Percentiles rank a stretch among this genome's conserved stretches.
Conservation (phyloP, 2,888 invertebrate genomes). For the Brachyopa scutellaris region DNA sequence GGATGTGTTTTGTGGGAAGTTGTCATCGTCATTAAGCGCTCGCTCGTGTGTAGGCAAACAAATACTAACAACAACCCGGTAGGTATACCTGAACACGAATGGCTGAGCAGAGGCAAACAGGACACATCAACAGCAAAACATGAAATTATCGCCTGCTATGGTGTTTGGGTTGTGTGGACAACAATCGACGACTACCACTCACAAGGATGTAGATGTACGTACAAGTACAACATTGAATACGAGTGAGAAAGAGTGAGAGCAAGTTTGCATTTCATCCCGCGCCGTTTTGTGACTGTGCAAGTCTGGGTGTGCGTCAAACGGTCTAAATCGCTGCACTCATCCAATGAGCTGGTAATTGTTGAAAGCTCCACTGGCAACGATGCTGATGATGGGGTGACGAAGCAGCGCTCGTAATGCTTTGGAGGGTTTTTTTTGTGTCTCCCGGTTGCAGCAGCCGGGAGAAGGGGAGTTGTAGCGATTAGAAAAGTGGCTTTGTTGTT, state of each 20-base stretch:
- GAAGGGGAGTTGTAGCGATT: conserved; percentile 48
- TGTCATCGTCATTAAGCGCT: conserved; percentile 67
- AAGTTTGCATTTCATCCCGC: conserved; percentile 19
- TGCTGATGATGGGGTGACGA: conserved; percentile 29
- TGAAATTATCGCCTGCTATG: conserved; percentile 64
- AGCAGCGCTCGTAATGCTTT: too few relatives aligned
- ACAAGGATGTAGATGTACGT: conserved; percentile 39
- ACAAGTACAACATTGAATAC: conserved; percentile 36
- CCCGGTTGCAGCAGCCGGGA: background rate
- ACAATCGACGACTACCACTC: background rate
- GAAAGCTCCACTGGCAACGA: conserved; percentile 38
- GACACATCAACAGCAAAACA: conserved; percentile 63
- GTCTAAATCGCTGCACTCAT: conserved; percentile 69
- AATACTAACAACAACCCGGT: conserved; percentile 24
- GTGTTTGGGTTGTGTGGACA: conserved; percentile 30
- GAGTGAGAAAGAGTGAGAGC: conserved; percentile 10
- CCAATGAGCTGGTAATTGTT: conserved; percentile 71
- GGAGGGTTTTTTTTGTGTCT: too few relatives aligned
- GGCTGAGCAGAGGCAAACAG: conserved; percentile 19
- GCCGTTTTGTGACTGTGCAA: conserved; percentile 16
- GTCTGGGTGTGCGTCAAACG: conserved; percentile 63
- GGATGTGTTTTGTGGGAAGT: conserved; percentile 64
- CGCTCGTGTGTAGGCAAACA: conserved; percentile 47
- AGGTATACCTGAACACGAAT: too few relatives aligned
- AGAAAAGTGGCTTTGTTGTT: conserved; percentile 61